Base-by-base conservation (phyloP, 2,888 invertebrate genomes). In the Pantelozetes paolii region DNA sequence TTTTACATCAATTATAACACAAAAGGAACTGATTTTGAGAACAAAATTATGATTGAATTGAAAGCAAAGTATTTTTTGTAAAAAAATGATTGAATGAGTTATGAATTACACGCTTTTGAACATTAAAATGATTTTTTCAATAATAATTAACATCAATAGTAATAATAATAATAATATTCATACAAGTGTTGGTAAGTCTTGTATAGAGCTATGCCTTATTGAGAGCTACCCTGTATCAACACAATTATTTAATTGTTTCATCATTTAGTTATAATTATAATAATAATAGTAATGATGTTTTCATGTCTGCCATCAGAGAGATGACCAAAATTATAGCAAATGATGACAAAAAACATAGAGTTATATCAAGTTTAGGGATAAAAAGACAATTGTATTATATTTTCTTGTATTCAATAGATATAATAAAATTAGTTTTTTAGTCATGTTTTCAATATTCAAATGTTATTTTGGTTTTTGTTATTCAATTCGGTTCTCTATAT, bases 91-190 rank as follows among this genome's bases (percentile, higher is more conserved):
- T 36, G 36, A 54, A 54, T 54, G 54, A 54, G 26, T 26, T 23
- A 54, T 54, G 54, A 54, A 54, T 54, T 54, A 54, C 54, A 54
- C 54, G 54, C 54, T 54, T 54, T 13, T 26, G 54, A 54, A 11
- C 54, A 54, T 13, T 54, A 18, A 26, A 54, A 54, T 54, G 54
- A 8, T 50, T 28, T 11, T 32, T 62, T 32, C 1, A 32, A 62
- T 62, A 62, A 32, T 62, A 62, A 59, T 59, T 59, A 26, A 62
- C 62, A 62, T 32, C 62, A 62, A 62, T 62, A 28, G 32, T 62
- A 62, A 28, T 54, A 26, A 62, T 23, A 62, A 62, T 62, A 62
- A 32, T 62, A 32, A 23, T 62, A 62, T 13, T 62, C 3, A 32
- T 62, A 13, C 23, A 54, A 28, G 62, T 20, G 28, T 26, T 13